A percentile compares a stretch with the other conserved stretches of the same genome.
phyloP scores from a whole-genome alignment of 2,888 invertebrate species.

The Microctonus brassicae region DNA sequence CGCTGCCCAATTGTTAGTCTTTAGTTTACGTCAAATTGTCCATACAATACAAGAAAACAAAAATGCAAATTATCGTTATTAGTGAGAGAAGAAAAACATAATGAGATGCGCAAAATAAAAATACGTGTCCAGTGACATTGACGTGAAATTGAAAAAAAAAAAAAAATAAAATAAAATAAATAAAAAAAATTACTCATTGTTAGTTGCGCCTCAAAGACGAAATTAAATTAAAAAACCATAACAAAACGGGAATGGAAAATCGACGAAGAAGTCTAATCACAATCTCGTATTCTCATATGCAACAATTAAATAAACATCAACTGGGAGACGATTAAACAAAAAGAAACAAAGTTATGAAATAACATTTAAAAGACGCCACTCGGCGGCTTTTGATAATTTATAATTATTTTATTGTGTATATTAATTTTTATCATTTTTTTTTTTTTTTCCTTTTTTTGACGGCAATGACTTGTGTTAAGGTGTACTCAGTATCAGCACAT shows the following conservation, averaged over 20 bases:
- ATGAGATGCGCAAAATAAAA: constrained; percentile 31
- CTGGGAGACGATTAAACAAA: constrained; percentile 19
- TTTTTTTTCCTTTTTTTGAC: no score
- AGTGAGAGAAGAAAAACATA: constrained; percentile 53
- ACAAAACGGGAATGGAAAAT: constrained; percentile 5
- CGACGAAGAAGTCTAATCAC: constrained; percentile 22
- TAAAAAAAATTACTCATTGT: constrained; percentile 57
- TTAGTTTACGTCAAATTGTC: constrained; percentile 68
- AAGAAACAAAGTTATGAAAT: constrained; percentile 29
- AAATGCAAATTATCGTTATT: constrained; percentile 62
- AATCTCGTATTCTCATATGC: constrained; percentile 23
- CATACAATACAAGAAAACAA: constrained; percentile 44
- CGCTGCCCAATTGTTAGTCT: constrained; percentile 69
- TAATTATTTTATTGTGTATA: constrained; percentile 66
- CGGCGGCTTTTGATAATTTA: constrained; percentile 61
- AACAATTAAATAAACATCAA: constrained; percentile 30
- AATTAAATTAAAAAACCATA: constrained; percentile 20
- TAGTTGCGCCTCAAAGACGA: constrained; percentile 56
- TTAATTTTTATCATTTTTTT: constrained; percentile 55
- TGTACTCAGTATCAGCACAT: constrained; percentile 68
- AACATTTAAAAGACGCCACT: constrained; percentile 50
- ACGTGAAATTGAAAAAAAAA: constrained; percentile 53
- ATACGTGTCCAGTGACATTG: constrained; percentile 56
- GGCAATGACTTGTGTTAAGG: constrained; percentile 61
- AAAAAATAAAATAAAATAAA: constrained; percentile 51